These are phyloP conservation scores for Amazonetta brasiliensis DNA, from an alignment of 2,797 vertebrate genomes.

Conservation along the genomic window DNA sequence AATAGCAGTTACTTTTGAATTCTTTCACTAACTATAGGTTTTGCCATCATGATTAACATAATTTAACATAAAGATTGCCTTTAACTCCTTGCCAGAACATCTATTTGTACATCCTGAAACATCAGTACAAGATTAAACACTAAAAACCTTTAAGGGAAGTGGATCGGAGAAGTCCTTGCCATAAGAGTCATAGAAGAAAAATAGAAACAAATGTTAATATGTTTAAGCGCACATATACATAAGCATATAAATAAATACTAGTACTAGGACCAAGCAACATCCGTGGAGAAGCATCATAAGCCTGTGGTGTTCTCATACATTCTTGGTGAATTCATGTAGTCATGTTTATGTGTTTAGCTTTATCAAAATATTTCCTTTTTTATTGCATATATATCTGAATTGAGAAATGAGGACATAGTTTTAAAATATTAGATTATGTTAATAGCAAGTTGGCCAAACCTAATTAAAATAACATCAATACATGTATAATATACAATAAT, in stretches of 20 bases:
- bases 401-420: not conserved
- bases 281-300: not conserved
- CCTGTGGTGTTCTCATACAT: not conserved
- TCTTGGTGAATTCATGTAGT: not conserved
- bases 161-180: not conserved
- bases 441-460: not conserved
- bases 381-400: not conserved
- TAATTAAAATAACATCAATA: not conserved
- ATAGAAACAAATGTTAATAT: not conserved
- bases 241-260: not conserved
- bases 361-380: not conserved
- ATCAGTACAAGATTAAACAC: not conserved
- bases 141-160: not conserved
- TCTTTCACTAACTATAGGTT: not conserved
- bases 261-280: not conserved
- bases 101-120: not conserved
- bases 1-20: not conserved
- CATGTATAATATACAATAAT: no score
- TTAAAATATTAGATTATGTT: not conserved
- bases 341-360: not conserved
- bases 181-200: not conserved
- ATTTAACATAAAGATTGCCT: not conserved
- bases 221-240: not conserved
- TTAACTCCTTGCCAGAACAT: not conserved
- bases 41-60: not conserved